These are phyloP conservation scores for Sylvietta virens DNA, from an alignment of 2,113 vertebrate genomes.

Conservation along the genomic window DNA sequence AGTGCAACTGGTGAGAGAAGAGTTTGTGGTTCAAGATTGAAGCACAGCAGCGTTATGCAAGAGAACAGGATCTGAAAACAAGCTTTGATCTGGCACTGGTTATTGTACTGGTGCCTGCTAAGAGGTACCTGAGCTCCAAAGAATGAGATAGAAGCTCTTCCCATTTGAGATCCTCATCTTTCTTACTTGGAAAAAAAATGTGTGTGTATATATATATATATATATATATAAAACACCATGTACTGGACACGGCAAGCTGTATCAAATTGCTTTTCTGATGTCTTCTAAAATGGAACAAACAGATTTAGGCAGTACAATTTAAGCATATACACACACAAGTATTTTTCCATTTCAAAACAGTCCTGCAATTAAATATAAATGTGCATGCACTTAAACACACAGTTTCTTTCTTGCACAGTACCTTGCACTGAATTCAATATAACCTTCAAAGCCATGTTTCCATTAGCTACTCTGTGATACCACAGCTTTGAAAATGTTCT, in stretches of 20 bases:
- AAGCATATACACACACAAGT: not conserved
- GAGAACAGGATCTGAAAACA: not conserved
- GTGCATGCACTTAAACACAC: not conserved
- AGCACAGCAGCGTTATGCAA: not conserved
- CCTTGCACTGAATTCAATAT: not conserved
- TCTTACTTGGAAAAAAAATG: not conserved
- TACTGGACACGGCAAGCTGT: not conserved
- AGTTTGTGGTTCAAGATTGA: not conserved
- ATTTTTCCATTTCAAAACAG: not conserved
- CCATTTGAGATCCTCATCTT: not conserved
- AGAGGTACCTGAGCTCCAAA: not conserved
- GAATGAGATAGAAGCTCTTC: not conserved
- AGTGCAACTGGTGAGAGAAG: not conserved
- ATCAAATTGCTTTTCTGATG: not conserved
- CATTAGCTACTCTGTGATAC: not conserved
- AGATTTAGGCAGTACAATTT: not conserved
- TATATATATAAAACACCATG: not conserved
- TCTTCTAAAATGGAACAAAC: not conserved
- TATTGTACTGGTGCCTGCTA: not conserved
- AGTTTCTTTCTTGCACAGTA: not conserved
- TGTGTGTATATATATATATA: not conserved
- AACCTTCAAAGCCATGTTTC: not conserved
- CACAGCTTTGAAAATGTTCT: not conserved
- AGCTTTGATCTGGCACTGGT: not conserved
- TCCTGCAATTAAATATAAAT: slow-evolving; percentile 19